Evolutionary conservation across 2,113 vertebrate genomes (phyloP).

Genomic region (Copsychus sechellarum): DNA sequence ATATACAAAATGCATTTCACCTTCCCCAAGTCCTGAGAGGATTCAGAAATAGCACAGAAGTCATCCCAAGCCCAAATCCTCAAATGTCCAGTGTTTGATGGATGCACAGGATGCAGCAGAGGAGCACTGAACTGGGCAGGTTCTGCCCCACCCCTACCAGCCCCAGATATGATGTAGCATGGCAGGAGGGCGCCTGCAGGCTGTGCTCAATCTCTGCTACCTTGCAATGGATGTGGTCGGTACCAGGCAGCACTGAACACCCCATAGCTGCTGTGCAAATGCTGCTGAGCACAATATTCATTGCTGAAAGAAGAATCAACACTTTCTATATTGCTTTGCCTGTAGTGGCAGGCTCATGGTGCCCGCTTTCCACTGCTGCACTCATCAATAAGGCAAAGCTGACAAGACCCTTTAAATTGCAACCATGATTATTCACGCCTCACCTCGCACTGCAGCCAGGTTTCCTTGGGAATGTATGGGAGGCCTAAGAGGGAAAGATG

Average conservation of each 20-base stretch:
- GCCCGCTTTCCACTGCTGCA: neutral
- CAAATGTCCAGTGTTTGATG: neutral
- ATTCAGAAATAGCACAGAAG: neutral
- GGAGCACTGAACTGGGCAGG: neutral
- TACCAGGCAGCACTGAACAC: neutral
- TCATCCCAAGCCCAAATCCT: neutral
- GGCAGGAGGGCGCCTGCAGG: neutral
- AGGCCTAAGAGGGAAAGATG: neutral
- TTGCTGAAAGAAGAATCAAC: neutral
- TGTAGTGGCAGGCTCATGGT: neutral
- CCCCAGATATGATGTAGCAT: neutral
- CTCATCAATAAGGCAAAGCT: neutral
- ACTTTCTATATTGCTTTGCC: neutral
- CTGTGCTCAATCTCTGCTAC: neutral
- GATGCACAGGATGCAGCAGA: neutral
- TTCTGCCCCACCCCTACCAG: neutral
- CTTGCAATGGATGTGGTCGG: fast-evolving
- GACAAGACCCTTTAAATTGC: neutral
- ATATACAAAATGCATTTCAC: neutral
- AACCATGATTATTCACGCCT: neutral
- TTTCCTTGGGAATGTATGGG: neutral
- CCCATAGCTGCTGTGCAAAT: neutral
- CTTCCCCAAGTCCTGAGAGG: neutral
- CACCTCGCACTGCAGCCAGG: neutral
- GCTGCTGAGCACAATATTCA: neutral